Percentiles rank a stretch among this genome's conserved stretches.
Evolutionary conservation across 2,888 invertebrate species (phyloP).

Genomic region (Pristionchus arcanus): DNA sequence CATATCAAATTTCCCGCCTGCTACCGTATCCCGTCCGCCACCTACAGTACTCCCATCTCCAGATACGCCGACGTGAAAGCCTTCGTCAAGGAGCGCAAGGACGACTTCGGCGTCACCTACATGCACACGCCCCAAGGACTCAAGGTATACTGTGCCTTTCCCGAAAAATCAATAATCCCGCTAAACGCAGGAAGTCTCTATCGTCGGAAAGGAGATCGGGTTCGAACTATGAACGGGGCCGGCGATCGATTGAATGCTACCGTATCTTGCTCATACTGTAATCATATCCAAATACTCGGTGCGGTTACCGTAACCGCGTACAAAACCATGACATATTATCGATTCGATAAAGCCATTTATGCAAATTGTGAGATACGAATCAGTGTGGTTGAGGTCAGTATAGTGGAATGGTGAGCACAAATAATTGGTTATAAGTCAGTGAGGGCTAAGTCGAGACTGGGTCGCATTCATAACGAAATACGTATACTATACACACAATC

Average conservation of each 20-base stretch:
- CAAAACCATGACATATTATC: not conserved
- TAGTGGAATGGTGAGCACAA: not conserved
- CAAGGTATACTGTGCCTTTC: not conserved
- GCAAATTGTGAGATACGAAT: not conserved
- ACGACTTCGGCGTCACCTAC: constrained; percentile 49
- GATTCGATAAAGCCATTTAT: constrained; percentile 31
- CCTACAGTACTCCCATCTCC: constrained; percentile 2
- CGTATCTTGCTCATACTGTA: not conserved
- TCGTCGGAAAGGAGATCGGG: constrained; percentile 35
- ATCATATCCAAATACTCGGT: not conserved
- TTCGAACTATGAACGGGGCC: not conserved
- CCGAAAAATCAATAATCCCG: constrained; percentile 10
- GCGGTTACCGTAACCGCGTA: not conserved
- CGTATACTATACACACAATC: not conserved
- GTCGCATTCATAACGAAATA: not conserved
- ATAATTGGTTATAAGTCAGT: not conserved
- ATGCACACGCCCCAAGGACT: constrained; percentile 36
- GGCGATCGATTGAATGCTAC: not conserved
- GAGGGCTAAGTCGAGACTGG: not conserved
- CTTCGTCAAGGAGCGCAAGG: not conserved
- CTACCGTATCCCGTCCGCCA: not conserved
- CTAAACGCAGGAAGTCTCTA: not conserved
- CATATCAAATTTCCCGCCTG: not conserved
- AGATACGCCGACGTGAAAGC: constrained; percentile 21
- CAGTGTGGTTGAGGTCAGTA: not conserved